Conservation (phyloP, 2,113 vertebrate genomes). For the Melanerpes formicivorus region DNA sequence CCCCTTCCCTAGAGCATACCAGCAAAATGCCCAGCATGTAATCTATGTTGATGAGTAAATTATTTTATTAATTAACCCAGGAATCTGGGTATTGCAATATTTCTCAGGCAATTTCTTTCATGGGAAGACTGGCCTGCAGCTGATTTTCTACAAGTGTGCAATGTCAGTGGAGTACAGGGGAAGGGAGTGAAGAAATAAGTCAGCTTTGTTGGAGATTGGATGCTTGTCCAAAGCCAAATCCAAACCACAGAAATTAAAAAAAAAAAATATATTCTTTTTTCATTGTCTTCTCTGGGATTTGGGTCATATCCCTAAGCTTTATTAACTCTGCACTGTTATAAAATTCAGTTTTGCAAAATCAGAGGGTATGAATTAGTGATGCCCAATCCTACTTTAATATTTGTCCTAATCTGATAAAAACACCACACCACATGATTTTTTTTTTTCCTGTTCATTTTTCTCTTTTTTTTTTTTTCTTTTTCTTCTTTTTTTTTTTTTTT, state of each 20-base stretch:
- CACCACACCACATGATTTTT: not conserved
- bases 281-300: not conserved
- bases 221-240: not conserved
- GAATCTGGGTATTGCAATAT: not conserved
- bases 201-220: not conserved
- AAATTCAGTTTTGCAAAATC: not conserved
- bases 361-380: not conserved
- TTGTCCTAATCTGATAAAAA: slow-evolving; percentile 8
- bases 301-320: not conserved
- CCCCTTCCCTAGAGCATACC: not conserved
- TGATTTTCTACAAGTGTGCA: not conserved
- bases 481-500: not conserved
- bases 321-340: not conserved
- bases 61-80: slow-evolving; percentile 54
- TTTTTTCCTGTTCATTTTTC: not conserved
- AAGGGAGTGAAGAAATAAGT: not conserved
- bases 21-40: slow-evolving; percentile 18
- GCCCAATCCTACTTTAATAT: not conserved
- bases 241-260: not conserved
- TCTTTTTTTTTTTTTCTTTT: not conserved
- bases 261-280: not conserved
- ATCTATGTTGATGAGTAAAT: slow-evolving; percentile 50
- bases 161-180: not conserved
- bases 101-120: slow-evolving; percentile 15
- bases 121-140: not conserved